A percentile compares a stretch with the other conserved stretches of the same genome.
Evolutionary conservation across 2,797 vertebrate genomes (phyloP).

Genomic region (Pangasius djambal): DNA sequence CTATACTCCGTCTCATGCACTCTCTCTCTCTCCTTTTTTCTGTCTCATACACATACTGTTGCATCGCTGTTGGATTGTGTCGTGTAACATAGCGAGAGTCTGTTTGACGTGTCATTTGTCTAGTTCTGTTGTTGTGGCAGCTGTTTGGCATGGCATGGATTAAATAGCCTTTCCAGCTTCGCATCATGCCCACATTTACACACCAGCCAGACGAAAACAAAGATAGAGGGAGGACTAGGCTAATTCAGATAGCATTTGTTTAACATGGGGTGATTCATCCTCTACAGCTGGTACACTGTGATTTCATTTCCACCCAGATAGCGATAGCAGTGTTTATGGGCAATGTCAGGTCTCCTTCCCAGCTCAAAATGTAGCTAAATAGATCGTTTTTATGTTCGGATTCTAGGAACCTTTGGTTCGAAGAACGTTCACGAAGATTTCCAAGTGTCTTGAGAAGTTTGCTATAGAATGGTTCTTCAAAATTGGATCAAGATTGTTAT

Average conservation of each 20-base stretch:
- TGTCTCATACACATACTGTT: neutral
- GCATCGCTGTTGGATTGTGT: neutral
- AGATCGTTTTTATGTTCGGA: neutral
- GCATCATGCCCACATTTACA: slow-evolving; percentile 53
- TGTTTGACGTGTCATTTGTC: slow-evolving; percentile 64
- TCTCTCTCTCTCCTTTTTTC: neutral
- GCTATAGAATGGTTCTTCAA: neutral
- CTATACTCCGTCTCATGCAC: slow-evolving; percentile 18
- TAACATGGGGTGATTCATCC: neutral
- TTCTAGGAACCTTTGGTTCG: neutral
- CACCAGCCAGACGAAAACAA: slow-evolving; percentile 30
- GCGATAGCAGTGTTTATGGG: neutral
- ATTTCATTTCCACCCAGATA: neutral
- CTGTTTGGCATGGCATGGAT: slow-evolving; percentile 59
- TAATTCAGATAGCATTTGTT: slow-evolving; percentile 9
- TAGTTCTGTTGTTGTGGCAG: slow-evolving; percentile 61
- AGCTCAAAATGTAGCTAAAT: neutral
- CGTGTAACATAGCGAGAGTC: slow-evolving; percentile 32
- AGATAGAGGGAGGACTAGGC: slow-evolving; percentile 24
- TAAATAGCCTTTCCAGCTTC: slow-evolving; percentile 63
- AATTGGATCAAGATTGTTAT: neutral
- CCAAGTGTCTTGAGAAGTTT: neutral
- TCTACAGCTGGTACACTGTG: neutral
- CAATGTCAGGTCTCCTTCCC: neutral
- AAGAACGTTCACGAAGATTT: neutral